phyloP scores from a whole-genome alignment of 2,113 vertebrate genomes.

The Malurus cyaneus region DNA sequence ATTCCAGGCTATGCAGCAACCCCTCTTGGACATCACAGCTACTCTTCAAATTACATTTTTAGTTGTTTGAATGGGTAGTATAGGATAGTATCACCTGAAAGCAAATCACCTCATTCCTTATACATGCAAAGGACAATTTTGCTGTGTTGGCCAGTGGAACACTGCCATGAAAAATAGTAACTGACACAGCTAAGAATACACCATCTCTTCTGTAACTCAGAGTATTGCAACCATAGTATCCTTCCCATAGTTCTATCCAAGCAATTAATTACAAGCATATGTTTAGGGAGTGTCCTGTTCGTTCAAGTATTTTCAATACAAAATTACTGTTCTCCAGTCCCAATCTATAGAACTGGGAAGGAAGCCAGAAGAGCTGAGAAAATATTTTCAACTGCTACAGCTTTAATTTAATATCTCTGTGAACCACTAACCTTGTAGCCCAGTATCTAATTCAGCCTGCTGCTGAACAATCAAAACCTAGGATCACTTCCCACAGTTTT shows the following conservation, averaged over 20 bases:
- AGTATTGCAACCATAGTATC: neutral
- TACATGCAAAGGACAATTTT: neutral
- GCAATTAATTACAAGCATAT: slow-evolving; percentile 29
- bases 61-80: neutral
- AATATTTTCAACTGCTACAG: slow-evolving; percentile 32
- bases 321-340: slow-evolving; percentile 35
- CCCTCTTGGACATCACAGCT: neutral
- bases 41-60: neutral
- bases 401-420: slow-evolving; percentile 43
- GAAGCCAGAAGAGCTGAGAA: slow-evolving; percentile 16
- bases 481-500: slow-evolving; percentile 52
- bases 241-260: neutral
- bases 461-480: slow-evolving; percentile 43
- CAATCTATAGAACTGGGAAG: neutral
- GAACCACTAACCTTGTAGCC: slow-evolving; percentile 19
- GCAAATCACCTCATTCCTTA: neutral
- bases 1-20: neutral
- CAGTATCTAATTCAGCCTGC: slow-evolving; percentile 32
- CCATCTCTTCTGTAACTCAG: neutral
- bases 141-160: neutral
- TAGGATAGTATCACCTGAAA: neutral
- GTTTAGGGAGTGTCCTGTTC: neutral
- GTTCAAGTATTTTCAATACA: slow-evolving; percentile 13
- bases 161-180: neutral
- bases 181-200: neutral